Evolutionary conservation across 53 echinoderm and acorn worm species (phyloP).

Genomic region (Stichopus horrens): DNA sequence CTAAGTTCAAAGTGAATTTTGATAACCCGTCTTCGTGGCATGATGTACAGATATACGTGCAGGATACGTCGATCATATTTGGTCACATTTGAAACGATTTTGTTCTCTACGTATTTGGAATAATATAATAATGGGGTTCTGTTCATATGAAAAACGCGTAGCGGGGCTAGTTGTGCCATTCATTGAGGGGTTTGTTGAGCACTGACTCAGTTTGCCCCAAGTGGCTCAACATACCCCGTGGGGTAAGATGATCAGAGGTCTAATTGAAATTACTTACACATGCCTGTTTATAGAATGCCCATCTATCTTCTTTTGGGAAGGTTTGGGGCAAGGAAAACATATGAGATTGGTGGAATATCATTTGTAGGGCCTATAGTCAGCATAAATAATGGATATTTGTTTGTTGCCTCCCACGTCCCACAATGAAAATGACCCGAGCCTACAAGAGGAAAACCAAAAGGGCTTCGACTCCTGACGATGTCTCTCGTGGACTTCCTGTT

Average conservation of each 20-base stretch:
- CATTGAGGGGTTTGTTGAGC: slow-evolving; percentile 15
- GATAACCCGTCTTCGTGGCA: not conserved
- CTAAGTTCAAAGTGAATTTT: not conserved
- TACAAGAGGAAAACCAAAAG: slow-evolving; percentile 12
- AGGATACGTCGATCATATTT: not conserved
- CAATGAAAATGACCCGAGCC: not conserved
- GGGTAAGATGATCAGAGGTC: not conserved
- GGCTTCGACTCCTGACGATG: not conserved
- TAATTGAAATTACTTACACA: not conserved
- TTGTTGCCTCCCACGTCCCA: not conserved
- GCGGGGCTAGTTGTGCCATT: not conserved
- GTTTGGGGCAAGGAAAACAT: too few species aligned
- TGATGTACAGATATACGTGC: not conserved
- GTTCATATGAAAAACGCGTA: not conserved
- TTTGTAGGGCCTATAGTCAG: not conserved
- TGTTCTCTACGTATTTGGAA: not conserved
- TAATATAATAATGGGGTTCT: not conserved
- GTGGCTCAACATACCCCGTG: not conserved
- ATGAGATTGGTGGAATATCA: too few species aligned
- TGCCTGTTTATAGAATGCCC: too few species aligned
- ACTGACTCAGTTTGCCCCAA: not conserved
- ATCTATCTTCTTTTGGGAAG: too few species aligned
- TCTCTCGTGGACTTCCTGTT: slow-evolving; percentile 16
- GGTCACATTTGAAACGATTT: not conserved
- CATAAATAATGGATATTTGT: not conserved